Percentiles rank a stretch among this genome's conserved stretches.
Evolutionary conservation across 1,140 invertebrate species (phyloP).

Genomic region (Fopius arisanus): DNA sequence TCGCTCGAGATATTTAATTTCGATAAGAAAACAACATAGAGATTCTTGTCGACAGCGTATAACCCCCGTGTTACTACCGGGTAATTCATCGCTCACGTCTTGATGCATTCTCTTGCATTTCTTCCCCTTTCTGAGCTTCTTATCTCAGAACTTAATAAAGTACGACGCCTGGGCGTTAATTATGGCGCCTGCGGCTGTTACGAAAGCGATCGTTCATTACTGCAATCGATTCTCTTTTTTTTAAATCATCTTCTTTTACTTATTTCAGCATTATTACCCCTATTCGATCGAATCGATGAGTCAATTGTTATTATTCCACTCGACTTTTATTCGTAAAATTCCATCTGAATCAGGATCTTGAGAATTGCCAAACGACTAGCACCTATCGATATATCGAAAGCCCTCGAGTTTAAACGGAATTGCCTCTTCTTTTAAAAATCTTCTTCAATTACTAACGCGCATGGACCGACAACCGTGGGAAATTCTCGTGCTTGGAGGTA

Average conservation of each 20-base stretch:
- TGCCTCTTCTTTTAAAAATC: background rate
- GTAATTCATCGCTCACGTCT: constrained; percentile 5
- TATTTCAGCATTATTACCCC: background rate
- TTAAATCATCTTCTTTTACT: background rate
- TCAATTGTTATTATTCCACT: background rate
- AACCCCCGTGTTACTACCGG: background rate
- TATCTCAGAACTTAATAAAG: constrained; percentile 38
- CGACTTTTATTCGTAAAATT: background rate
- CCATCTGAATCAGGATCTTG: background rate
- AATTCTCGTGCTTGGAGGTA: too few relatives aligned
- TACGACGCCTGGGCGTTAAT: constrained; percentile 37
- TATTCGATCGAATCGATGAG: background rate
- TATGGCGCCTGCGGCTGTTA: constrained; percentile 34
- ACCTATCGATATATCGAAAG: background rate
- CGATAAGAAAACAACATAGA: constrained; percentile 18
- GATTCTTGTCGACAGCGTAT: constrained; percentile 8
- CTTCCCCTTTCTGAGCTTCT: constrained; percentile 29
- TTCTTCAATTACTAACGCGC: background rate
- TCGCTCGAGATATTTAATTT: constrained; percentile 21
- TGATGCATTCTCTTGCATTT: background rate
- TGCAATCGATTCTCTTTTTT: constrained; percentile 32
- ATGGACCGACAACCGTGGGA: background rate
- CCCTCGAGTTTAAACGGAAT: background rate
- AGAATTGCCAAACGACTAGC: background rate
- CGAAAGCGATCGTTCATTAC: constrained; percentile 43